phyloP scores from a whole-genome alignment of 2,797 vertebrate genomes.

The Gallinago nigripennis region DNA sequence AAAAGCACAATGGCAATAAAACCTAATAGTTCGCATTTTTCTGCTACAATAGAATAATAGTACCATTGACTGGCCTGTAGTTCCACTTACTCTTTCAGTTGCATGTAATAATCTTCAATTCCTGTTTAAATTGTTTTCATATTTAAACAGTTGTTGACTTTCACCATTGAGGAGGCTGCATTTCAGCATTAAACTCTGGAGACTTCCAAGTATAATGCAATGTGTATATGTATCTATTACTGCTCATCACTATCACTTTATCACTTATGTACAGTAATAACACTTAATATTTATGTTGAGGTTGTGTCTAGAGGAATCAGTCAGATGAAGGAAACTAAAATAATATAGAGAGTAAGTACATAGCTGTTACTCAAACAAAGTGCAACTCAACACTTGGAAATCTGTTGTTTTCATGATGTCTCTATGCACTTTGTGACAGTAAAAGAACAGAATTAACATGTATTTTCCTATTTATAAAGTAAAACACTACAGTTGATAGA shows the following conservation, averaged over 20 bases:
- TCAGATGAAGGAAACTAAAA: background rate
- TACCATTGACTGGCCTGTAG: background rate
- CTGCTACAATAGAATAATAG: background rate
- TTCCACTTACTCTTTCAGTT: background rate
- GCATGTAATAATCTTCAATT: background rate
- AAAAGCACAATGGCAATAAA: background rate
- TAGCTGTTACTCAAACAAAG: background rate
- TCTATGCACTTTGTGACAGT: background rate
- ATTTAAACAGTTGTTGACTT: background rate
- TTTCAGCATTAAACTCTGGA: background rate
- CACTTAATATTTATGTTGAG: background rate
- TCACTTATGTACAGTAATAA: background rate
- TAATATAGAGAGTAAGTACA: background rate
- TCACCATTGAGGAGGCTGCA: background rate
- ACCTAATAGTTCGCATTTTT: background rate
- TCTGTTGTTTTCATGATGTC: background rate
- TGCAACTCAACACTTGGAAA: background rate
- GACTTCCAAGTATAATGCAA: background rate
- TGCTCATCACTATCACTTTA: background rate
- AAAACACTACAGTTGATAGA: background rate
- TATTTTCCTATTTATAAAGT: background rate
- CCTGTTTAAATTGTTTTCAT: background rate
- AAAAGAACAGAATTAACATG: background rate
- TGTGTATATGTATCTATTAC: background rate
- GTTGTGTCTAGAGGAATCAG: background rate